A percentile compares a stretch with the other conserved stretches of the same genome.
phyloP scores from a whole-genome alignment of 2,888 invertebrate genomes.

The Limnephilus marmoratus region DNA sequence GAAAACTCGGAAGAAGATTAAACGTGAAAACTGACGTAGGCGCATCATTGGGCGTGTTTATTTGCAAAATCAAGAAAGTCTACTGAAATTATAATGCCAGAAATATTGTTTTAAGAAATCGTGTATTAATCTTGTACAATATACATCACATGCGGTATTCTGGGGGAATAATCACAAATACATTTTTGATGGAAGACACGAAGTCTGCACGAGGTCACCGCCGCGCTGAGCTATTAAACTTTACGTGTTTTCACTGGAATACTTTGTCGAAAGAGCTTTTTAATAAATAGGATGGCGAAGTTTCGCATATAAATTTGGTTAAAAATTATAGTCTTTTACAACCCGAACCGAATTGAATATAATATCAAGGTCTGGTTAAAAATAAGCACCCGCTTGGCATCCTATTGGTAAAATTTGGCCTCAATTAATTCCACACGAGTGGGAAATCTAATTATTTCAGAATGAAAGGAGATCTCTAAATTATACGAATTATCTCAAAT shows the following conservation, averaged over 20 bases:
- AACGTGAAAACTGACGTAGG: background rate
- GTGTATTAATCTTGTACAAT: background rate
- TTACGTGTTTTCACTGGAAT: background rate
- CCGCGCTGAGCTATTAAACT: background rate
- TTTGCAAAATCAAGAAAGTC: background rate
- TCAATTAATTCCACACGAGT: background rate
- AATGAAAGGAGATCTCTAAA: slow-evolving; percentile 8
- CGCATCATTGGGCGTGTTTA: background rate
- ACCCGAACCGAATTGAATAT: background rate
- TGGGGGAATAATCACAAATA: background rate
- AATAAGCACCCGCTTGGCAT: slow-evolving; percentile 14
- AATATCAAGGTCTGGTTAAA: slow-evolving; percentile 21
- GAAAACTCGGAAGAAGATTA: background rate
- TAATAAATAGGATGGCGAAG: background rate
- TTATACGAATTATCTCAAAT: background rate
- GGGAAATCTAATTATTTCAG: background rate
- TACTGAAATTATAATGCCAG: background rate
- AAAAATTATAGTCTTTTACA: background rate
- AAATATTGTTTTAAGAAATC: background rate
- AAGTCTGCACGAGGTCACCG: background rate
- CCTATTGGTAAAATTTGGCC: slow-evolving; percentile 21
- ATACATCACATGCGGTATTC: background rate
- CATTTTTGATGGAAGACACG: background rate
- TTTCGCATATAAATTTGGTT: background rate
- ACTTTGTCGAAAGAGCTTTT: background rate